Evolutionary conservation across 2,113 vertebrate genomes (phyloP), one percentile per base, ranked within the genome.

Genomic region (Macrotis lagotis): DNA sequence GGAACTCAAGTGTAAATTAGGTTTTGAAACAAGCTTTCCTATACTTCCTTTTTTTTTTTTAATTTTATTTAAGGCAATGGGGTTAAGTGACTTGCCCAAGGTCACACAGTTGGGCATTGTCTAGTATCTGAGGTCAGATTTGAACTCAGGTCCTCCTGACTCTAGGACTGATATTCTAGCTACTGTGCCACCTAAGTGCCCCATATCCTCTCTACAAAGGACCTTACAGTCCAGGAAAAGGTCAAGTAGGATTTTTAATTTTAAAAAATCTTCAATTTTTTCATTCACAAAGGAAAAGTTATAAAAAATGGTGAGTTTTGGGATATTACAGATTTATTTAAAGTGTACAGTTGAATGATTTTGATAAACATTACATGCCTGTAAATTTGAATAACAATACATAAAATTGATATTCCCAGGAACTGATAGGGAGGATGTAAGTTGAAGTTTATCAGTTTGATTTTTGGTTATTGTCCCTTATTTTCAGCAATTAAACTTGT

Each of bases 401-500:
- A n/a, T 74, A 37, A 74, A 74, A 19, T 74, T 83, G 16, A 44
- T 83, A 19, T 83, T 83, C n/a, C 66, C 19, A 44, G n/a, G 66
- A 44, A 44, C 19, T 83, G 37, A 24, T 83, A 83, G 50, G 90
- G 55, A 91, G 19, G 91, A 89, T 28, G 2, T 93, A 91, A 93
- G 51, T 14, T 19, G 92, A 48, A 89, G 66, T 95, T 83, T 90
- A 90, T 88, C 44, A n/a, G 47, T 94, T 92, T 89, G n/a, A 59
- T 88, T 92, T 89, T 94, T 3, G 94, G 53, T 83, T 19, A 37
- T 88, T 55, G 16, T 88, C 83, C 19, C 92, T 91, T 53, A 48
- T 96, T 90, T 49, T 91, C 9, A 2, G 3, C 94, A 93, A 51
- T 49, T 96, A 91, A 96, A 52, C n/a, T 0, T 74, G 22, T 93